Conservation (phyloP, 2,113 vertebrate species). For the Scomber japonicus region DNA sequence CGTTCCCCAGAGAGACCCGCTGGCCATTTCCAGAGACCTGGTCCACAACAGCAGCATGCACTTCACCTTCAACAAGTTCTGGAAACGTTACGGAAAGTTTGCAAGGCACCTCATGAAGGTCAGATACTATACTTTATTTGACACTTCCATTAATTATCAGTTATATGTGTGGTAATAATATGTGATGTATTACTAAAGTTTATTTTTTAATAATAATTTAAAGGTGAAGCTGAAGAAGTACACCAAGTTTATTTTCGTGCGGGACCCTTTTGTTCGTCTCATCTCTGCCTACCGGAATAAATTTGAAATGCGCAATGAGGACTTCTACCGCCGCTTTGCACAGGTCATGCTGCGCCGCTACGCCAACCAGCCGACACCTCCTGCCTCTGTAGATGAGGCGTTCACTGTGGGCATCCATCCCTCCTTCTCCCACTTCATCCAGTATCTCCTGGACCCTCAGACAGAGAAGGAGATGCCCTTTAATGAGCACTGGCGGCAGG, state of each 20-base stretch:
- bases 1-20: slow-evolving; percentile 89
- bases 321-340: slow-evolving; percentile 93
- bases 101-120: slow-evolving; percentile 97
- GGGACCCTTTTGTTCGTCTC: slow-evolving; percentile 96
- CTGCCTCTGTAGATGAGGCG: slow-evolving; percentile 89
- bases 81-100: slow-evolving; percentile 95
- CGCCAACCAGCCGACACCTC: slow-evolving; percentile 89
- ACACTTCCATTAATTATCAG: not conserved
- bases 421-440: slow-evolving; percentile 93
- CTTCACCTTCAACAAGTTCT: slow-evolving; percentile 97
- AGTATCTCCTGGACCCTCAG: slow-evolving; percentile 94
- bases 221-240: slow-evolving; percentile 96
- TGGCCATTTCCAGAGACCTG: slow-evolving; percentile 89
- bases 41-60: slow-evolving; percentile 95
- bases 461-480: slow-evolving; percentile 93
- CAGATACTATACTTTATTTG: not conserved
- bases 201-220: slow-evolving; percentile 70
- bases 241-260: slow-evolving; percentile 97
- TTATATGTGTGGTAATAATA: not conserved
- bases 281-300: slow-evolving; percentile 98
- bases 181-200: not conserved
- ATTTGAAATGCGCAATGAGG: slow-evolving; percentile 93
- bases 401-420: slow-evolving; percentile 89
- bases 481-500: slow-evolving; percentile 98
- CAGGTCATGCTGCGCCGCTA: slow-evolving; percentile 91